phyloP scores from a whole-genome alignment of 2,888 invertebrate species.

The Rugalucina vietnamica region DNA sequence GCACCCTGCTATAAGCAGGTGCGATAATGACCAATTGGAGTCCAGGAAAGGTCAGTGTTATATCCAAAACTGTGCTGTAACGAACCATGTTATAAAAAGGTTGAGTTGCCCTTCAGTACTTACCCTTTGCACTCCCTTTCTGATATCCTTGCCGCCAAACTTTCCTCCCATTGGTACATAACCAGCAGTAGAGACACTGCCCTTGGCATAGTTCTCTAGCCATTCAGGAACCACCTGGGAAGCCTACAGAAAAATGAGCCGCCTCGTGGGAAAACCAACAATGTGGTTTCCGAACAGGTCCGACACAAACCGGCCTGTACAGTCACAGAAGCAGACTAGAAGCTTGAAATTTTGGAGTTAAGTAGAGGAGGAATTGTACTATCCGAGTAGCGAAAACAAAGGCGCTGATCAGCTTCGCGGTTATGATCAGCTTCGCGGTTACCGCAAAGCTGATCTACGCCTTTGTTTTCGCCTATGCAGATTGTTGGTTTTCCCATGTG shows the following conservation, averaged over 20 bases:
- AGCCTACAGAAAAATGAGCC: constrained; percentile 85
- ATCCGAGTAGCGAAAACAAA: not conserved
- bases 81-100: too few relatives aligned
- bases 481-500: too few relatives aligned
- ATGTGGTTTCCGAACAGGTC: not conserved
- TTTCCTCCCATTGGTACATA: constrained; percentile 81
- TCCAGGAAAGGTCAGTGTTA: too few relatives aligned
- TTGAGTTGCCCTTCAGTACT: too few relatives aligned
- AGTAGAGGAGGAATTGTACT: not conserved
- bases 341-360: too few relatives aligned
- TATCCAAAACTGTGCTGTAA: too few relatives aligned
- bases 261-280: not conserved
- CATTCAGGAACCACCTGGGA: constrained; percentile 92
- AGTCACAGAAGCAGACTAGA: not conserved
- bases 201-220: constrained; percentile 85
- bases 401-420: not conserved
- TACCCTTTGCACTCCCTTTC: constrained; percentile 73
- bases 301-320: not conserved
- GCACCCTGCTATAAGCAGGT: too few relatives aligned
- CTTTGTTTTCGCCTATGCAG: too few relatives aligned
- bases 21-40: too few relatives aligned
- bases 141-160: constrained; percentile 80
- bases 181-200: constrained; percentile 79
- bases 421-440: too few relatives aligned
- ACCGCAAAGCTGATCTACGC: too few relatives aligned